phyloP scores from a whole-genome alignment of 2,888 invertebrate species.

The Nineta flava region DNA sequence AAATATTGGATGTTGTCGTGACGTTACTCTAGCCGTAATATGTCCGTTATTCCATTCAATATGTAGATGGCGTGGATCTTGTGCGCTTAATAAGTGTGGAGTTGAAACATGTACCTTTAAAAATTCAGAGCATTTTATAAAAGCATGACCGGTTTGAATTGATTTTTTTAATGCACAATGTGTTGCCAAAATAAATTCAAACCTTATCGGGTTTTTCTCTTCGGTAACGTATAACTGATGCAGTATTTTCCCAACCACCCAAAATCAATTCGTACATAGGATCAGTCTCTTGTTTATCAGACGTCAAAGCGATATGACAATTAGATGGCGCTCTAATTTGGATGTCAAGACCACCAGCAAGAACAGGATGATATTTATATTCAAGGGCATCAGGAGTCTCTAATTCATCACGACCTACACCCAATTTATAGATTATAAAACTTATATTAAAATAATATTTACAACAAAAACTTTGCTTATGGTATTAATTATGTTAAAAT shows the following conservation, averaged over 20 bases:
- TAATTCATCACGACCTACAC: constrained; percentile 36
- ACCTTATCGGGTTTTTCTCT: constrained; percentile 47
- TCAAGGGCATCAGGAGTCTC: constrained; percentile 39
- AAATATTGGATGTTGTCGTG: constrained; percentile 25
- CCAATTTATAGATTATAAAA: constrained; percentile 5
- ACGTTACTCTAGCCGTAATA: constrained; percentile 32
- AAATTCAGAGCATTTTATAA: no score
- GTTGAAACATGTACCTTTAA: constrained; percentile 38
- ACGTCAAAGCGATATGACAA: constrained; percentile 44
- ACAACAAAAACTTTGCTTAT: not conserved
- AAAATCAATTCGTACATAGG: constrained; percentile 51
- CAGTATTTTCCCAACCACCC: constrained; percentile 51
- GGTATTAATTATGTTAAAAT: not conserved
- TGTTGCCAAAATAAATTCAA: constrained; percentile 13
- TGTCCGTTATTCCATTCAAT: constrained; percentile 40
- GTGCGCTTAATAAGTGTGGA: constrained; percentile 36
- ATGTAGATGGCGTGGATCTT: constrained; percentile 37
- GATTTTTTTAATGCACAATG: not conserved
- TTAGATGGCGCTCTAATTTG: constrained; percentile 45
- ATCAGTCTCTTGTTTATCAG: constrained; percentile 35
- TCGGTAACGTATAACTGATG: constrained; percentile 46
- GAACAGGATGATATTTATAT: constrained; percentile 40
- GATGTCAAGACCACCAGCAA: constrained; percentile 35
- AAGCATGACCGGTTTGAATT: not conserved
- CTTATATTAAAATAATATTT: constrained; percentile 1